Percentiles rank a stretch among this genome's conserved stretches.
These are phyloP conservation scores for Neodiprion lecontei DNA, from an alignment of 1,140 invertebrate species.

Conservation along the genomic window DNA sequence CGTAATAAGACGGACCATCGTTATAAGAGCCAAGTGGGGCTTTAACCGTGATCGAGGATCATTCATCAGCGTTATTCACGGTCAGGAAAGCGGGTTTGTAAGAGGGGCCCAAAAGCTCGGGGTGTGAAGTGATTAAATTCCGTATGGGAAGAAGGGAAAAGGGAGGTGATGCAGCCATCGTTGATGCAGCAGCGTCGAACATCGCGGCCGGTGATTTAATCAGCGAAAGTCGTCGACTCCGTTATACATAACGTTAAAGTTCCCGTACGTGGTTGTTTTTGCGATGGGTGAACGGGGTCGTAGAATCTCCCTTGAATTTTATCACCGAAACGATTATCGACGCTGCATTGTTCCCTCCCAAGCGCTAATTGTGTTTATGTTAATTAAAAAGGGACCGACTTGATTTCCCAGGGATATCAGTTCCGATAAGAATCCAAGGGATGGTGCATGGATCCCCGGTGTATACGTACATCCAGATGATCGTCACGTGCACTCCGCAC, in stretches of 20 bases:
- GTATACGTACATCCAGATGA: constrained; percentile 22
- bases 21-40: neutral
- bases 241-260: constrained; percentile 35
- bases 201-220: constrained; percentile 39
- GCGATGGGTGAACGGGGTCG: too few relatives aligned
- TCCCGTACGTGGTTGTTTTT: constrained; percentile 33
- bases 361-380: constrained; percentile 59
- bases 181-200: constrained; percentile 38
- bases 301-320: too few relatives aligned
- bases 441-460: constrained; percentile 15
- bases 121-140: constrained; percentile 19
- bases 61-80: constrained; percentile 47
- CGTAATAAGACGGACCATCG: neutral
- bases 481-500: constrained; percentile 49
- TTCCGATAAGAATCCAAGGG: constrained; percentile 41
- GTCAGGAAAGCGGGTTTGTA: constrained; percentile 23
- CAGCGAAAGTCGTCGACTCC: constrained; percentile 35
- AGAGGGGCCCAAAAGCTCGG: neutral
- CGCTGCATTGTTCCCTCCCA: too few relatives aligned
- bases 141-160: neutral
- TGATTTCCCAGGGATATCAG: constrained; percentile 55
- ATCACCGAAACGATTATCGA: too few relatives aligned
- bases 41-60: constrained; percentile 25
- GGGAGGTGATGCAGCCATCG: neutral
- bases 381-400: constrained; percentile 41